These are phyloP conservation scores for Torymus aiolomorphi DNA, from an alignment of 2,888 invertebrate species.

Conservation along the genomic window DNA sequence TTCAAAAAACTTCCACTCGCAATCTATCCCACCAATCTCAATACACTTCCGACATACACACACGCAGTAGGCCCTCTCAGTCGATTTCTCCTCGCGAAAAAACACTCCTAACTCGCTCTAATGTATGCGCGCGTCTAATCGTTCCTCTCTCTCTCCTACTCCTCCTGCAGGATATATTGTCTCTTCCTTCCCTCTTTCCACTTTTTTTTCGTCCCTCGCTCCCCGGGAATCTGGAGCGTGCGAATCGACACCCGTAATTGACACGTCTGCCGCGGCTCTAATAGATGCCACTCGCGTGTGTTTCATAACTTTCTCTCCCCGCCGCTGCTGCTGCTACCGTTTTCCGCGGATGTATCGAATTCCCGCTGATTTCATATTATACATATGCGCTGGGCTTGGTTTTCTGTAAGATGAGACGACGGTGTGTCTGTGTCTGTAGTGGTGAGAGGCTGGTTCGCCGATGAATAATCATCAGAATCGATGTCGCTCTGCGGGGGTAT, in stretches of 20 bases:
- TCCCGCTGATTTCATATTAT: no score
- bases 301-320: constrained; percentile 54
- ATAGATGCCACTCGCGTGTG: constrained; percentile 47
- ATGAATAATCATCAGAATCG: not conserved
- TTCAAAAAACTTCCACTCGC: constrained; percentile 6
- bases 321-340: not conserved
- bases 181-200: not conserved
- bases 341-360: not conserved
- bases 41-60: not conserved
- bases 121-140: constrained; percentile 33
- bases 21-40: constrained; percentile 20
- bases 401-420: no score
- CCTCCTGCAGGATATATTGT: constrained; percentile 2
- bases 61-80: not conserved
- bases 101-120: not conserved
- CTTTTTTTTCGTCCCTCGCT: not conserved
- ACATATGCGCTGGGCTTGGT: no score
- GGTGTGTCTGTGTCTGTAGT: no score
- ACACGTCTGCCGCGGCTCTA: constrained; percentile 46
- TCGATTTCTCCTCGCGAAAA: not conserved
- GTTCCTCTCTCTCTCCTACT: constrained; percentile 12
- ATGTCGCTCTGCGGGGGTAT: not conserved
- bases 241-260: constrained; percentile 54
- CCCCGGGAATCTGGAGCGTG: constrained; percentile 53
- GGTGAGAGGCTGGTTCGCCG: not conserved